phyloP scores from a whole-genome alignment of 2,113 vertebrate species.

The Scatophagus argus region DNA sequence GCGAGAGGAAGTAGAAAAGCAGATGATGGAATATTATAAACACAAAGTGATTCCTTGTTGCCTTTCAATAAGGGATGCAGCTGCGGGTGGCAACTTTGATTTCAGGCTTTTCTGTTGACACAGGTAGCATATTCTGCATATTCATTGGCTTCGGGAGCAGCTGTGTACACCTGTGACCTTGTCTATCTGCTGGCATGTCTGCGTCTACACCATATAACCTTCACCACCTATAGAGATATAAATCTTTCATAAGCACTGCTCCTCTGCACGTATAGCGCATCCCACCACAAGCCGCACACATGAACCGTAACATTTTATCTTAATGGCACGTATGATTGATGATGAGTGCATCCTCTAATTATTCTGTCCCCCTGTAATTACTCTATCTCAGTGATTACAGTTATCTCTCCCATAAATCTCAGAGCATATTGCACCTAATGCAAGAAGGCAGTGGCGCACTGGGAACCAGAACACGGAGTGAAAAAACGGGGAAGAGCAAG shows the following conservation, averaged over 20 bases:
- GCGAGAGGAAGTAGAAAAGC: slow-evolving; percentile 31
- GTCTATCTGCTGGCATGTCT: slow-evolving; percentile 18
- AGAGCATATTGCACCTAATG: slow-evolving; percentile 27
- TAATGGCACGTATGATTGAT: slow-evolving; percentile 49
- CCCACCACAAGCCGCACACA: slow-evolving; percentile 9
- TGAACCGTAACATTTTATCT: slow-evolving; percentile 38
- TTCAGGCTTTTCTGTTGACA: slow-evolving; percentile 35
- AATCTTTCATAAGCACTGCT: slow-evolving; percentile 42
- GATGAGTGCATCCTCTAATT: slow-evolving; percentile 60
- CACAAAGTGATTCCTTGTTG: slow-evolving; percentile 27
- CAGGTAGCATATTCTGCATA: slow-evolving; percentile 1
- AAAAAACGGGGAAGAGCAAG: background rate
- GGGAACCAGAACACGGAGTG: slow-evolving; percentile 1
- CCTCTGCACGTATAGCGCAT: slow-evolving; percentile 16
- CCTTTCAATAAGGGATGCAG: slow-evolving; percentile 39
- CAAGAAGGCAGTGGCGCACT: background rate
- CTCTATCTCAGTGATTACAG: slow-evolving; percentile 32
- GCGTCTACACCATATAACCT: slow-evolving; percentile 10
- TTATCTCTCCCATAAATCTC: slow-evolving; percentile 51
- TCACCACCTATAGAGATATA: slow-evolving; percentile 41
- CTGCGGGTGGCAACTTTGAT: slow-evolving; percentile 37
- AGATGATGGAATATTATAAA: slow-evolving; percentile 65
- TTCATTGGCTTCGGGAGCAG: slow-evolving; percentile 13
- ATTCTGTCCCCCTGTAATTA: slow-evolving; percentile 63
- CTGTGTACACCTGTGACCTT: slow-evolving; percentile 32